Evolutionary conservation across 2,113 vertebrate species (phyloP).

Genomic region (Sander vitreus): DNA sequence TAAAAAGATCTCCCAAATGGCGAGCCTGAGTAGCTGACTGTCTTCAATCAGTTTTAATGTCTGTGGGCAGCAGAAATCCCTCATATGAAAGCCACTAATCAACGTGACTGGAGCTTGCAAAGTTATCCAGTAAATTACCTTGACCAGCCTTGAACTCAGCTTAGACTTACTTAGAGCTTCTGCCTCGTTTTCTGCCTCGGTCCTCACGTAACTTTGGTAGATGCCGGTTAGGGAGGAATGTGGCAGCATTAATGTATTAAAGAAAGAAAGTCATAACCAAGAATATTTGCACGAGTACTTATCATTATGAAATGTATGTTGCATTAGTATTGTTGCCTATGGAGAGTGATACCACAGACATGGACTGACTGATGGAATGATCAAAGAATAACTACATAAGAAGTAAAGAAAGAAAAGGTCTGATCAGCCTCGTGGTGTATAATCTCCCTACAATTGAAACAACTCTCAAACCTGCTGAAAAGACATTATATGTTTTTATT

Average conservation of each 20-base stretch:
- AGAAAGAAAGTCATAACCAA: not conserved
- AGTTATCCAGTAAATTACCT: slow-evolving; percentile 58
- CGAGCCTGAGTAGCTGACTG: not conserved
- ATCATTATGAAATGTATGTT: slow-evolving; percentile 1
- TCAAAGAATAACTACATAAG: not conserved
- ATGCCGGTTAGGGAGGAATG: slow-evolving; percentile 22
- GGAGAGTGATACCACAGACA: not conserved
- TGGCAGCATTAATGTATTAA: not conserved
- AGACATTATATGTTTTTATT: not conserved
- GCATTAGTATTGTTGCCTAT: not conserved
- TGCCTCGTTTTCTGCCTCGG: slow-evolving; percentile 18
- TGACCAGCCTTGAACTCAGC: slow-evolving; percentile 51
- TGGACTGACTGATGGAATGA: no score
- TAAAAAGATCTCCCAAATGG: slow-evolving; percentile 35
- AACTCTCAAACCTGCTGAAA: not conserved
- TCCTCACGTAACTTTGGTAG: slow-evolving; percentile 36
- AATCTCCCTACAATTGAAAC: not conserved
- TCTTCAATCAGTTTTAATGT: slow-evolving; percentile 47
- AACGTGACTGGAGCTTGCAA: slow-evolving; percentile 34
- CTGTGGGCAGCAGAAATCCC: slow-evolving; percentile 34
- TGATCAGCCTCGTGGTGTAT: not conserved
- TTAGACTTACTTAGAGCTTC: not conserved
- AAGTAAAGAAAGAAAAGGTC: not conserved
- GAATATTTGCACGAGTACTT: slow-evolving; percentile 14
- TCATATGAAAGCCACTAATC: slow-evolving; percentile 60